Base-by-base conservation (phyloP, 2,113 vertebrate species). In the Halcyon malimbica region DNA sequence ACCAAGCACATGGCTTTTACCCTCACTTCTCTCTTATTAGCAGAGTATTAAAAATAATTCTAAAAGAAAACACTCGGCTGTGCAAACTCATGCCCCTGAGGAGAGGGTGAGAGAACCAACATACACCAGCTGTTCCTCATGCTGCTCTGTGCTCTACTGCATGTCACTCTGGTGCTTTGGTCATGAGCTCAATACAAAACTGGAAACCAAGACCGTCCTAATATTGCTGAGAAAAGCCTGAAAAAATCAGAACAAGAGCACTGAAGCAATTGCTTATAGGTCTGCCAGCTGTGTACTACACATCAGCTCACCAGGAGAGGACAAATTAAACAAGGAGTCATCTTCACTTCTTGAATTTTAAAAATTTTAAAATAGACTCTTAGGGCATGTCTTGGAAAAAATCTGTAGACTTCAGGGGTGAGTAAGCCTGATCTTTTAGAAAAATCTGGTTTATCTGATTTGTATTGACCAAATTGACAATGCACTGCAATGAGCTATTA, bases 21-120 rank as follows among this genome's bases (percentile, higher is more conserved):
- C 50, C 35, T 94, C 0, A 0, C 42, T 89, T 88, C 56, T 74
- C 57, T 82, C 65, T 82, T 79, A 87, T 87, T 94, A 95, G 81
- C 64, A 87, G 54, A 74, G 20, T 78, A 89, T 94, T 95, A 81
- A 94, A 95, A 95, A 56, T 76, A 91, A 96, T 79, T 92, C 73
- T 77, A 89, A 86, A 89, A 16, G 26, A 93, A 96, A 93, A 96
- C 44, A 83, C 84, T 93, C 2, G 8, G 29, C 60, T 71, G 64
- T 7, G 4, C 65, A 87, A 18, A 48, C 31, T 71, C 0, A 0
- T 88, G 16, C 31, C 93, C 60, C 24, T 2, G 3, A 60, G 68
- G 77, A 95, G 70, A 87, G 57, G 53, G 64, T 48, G 26, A 87
- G 81, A 93, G 35, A 80, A 91, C 67, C 93, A 95, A 95, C 69